A percentile compares a stretch with the other conserved stretches of the same genome.
These are phyloP conservation scores for Ctenomys sociabilis DNA, from an alignment of 2,113 vertebrate species.

Conservation along the genomic window DNA sequence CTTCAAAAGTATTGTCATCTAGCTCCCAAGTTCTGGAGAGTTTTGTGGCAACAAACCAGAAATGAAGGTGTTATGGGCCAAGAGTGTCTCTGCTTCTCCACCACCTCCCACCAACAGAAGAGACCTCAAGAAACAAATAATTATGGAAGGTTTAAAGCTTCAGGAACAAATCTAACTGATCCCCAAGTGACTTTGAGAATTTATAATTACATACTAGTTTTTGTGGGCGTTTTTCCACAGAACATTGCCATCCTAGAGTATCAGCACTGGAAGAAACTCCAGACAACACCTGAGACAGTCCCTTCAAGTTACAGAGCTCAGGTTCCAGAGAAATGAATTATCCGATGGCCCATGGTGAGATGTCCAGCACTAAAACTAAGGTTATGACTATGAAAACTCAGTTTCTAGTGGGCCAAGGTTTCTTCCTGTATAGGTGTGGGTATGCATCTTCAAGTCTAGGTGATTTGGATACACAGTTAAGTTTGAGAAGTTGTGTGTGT, in stretches of 20 bases:
- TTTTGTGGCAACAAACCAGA: constrained; percentile 21
- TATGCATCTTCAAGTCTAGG: neutral
- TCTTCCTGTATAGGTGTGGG: neutral
- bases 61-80: neutral
- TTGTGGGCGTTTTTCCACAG: neutral
- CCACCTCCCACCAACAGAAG: neutral
- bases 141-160: constrained; percentile 49
- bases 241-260: neutral
- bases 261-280: neutral
- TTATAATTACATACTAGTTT: constrained; percentile 28
- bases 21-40: constrained; percentile 44
- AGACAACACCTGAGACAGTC: neutral
- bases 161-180: constrained; percentile 38
- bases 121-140: constrained; percentile 33
- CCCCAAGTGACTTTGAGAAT: constrained; percentile 39
- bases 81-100: constrained; percentile 43
- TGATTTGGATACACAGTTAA: neutral
- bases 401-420: neutral
- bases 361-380: neutral
- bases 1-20: constrained; percentile 78
- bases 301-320: neutral
- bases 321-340: neutral
- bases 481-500: neutral
- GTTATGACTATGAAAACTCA: neutral
- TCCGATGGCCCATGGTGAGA: neutral